Conservation (phyloP, 92 coral and sea anemone species). For the Bergia sp. region DNA sequence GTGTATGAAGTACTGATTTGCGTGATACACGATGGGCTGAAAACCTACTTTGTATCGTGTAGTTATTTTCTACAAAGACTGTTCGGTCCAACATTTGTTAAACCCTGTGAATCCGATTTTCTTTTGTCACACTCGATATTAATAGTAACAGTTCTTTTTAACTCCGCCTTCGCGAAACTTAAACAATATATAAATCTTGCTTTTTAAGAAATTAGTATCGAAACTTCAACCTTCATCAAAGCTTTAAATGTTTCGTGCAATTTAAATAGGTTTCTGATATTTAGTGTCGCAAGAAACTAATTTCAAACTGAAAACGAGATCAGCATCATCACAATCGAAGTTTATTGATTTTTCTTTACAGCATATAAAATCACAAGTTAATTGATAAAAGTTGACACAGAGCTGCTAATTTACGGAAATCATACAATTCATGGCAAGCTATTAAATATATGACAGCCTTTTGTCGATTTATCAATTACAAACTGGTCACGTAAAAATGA, state of each 20-base stretch:
- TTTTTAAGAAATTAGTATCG: not conserved
- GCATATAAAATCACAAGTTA: not conserved
- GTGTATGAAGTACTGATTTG: no score
- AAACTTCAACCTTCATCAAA: not conserved
- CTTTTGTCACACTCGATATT: no score
- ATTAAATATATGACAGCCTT: not conserved
- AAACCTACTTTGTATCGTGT: no score
- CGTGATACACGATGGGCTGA: no score
- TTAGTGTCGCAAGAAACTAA: not conserved
- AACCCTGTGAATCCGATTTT: no score
- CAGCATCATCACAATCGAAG: not conserved
- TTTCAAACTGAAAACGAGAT: not conserved
- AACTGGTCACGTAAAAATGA: not conserved
- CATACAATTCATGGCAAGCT: not conserved
- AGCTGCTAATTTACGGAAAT: conserved; percentile 20
- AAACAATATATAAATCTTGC: not conserved
- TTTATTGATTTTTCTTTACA: not conserved
- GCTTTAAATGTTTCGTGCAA: not conserved
- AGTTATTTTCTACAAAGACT: no score
- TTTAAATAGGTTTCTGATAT: not conserved
- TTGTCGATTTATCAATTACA: not conserved
- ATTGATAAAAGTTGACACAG: not conserved
- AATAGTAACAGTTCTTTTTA: no score
- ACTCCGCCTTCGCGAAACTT: not conserved
- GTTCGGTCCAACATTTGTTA: no score